These are phyloP conservation scores for Cygnus buccinator DNA, from an alignment of 2,113 vertebrate genomes.

Conservation along the genomic window DNA sequence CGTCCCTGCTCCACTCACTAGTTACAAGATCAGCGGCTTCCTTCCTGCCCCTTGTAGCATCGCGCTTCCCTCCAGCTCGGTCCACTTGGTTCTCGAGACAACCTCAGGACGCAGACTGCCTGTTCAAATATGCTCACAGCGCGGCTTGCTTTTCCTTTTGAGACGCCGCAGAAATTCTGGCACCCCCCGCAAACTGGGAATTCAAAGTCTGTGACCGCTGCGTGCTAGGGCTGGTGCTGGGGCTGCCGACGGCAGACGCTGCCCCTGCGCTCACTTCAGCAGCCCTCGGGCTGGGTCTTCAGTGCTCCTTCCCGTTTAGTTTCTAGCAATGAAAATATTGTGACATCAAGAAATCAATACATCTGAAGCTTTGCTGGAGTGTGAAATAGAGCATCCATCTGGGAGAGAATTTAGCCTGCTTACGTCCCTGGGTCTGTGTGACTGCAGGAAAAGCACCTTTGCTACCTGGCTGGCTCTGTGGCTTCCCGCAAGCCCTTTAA, in stretches of 20 bases:
- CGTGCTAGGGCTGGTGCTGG: background rate
- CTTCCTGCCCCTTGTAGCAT: background rate
- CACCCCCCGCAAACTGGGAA: background rate
- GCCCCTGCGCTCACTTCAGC: background rate
- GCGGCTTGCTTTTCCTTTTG: background rate
- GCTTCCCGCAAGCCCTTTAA: background rate
- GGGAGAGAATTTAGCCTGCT: constrained; percentile 6
- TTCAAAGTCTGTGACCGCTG: background rate
- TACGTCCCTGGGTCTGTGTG: background rate
- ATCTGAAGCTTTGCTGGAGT: background rate
- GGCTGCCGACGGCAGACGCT: background rate
- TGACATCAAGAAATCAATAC: background rate
- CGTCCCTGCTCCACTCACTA: background rate
- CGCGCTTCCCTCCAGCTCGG: background rate
- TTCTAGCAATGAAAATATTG: background rate
- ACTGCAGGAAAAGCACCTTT: background rate
- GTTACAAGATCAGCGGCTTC: background rate
- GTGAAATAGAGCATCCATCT: background rate
- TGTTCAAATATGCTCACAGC: background rate
- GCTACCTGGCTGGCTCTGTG: background rate
- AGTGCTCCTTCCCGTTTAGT: background rate
- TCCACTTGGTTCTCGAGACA: background rate
- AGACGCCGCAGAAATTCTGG: background rate
- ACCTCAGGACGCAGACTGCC: background rate
- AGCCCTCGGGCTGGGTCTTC: background rate